Evolutionary conservation across 2,888 invertebrate species (phyloP).

Genomic region (Folsomia candida): DNA sequence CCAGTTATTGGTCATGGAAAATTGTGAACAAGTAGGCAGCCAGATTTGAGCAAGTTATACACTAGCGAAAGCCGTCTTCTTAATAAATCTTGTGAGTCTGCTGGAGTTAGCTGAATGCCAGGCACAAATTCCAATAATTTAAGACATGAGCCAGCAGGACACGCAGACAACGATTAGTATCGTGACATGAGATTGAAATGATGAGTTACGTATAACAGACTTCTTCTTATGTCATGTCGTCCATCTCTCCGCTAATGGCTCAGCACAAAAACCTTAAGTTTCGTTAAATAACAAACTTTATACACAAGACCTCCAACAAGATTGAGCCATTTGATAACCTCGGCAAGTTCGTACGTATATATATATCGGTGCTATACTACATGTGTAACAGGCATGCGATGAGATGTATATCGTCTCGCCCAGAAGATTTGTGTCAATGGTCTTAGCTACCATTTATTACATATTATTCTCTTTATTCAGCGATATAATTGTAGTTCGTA

Average conservation of each 20-base stretch:
- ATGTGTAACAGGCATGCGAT: too few species aligned
- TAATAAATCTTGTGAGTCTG: background rate
- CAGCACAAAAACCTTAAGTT: background rate
- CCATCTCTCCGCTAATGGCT: too few species aligned
- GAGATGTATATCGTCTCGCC: too few species aligned
- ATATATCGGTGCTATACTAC: too few species aligned
- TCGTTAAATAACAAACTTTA: background rate
- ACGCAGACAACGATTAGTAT: background rate
- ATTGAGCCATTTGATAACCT: background rate
- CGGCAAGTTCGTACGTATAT: too few species aligned
- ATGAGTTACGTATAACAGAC: background rate
- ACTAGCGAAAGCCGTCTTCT: background rate
- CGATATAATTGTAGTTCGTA: too few species aligned
- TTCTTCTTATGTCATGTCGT: too few species aligned
- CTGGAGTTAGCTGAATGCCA: too few species aligned
- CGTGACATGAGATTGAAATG: background rate
- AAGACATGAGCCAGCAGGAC: background rate
- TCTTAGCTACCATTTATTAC: too few species aligned
- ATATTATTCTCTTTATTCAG: too few species aligned
- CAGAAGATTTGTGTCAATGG: too few species aligned
- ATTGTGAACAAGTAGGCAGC: background rate
- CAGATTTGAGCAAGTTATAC: background rate
- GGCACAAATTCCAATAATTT: background rate
- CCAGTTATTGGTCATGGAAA: background rate
- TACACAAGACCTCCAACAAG: background rate